phyloP scores from a whole-genome alignment of 2,797 vertebrate genomes.

The Petrocephalus schoutedeni region DNA sequence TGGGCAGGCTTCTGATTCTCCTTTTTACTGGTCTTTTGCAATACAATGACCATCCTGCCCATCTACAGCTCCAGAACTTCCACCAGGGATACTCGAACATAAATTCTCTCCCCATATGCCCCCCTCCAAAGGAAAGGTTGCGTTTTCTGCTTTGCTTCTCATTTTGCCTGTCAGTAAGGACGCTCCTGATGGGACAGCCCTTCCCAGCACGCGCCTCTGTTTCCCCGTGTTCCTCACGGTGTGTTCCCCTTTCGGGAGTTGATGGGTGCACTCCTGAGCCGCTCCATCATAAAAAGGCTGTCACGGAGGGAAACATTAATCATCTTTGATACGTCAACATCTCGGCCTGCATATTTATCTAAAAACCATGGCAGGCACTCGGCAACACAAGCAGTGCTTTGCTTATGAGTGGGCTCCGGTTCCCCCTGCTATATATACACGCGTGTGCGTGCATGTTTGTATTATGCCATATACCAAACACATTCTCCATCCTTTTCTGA shows the following conservation, averaged over 20 bases:
- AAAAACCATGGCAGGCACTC: neutral
- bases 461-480: neutral
- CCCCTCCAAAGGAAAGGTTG: neutral
- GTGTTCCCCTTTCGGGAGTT: neutral
- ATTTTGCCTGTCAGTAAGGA: neutral
- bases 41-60: neutral
- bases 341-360: neutral
- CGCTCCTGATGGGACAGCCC: neutral
- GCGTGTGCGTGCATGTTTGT: neutral
- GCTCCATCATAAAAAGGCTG: conserved; percentile 6
- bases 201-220: neutral
- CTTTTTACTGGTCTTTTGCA: neutral
- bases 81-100: neutral
- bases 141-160: neutral
- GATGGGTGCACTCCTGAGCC: neutral
- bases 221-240: neutral
- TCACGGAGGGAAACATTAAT: conserved; percentile 3
- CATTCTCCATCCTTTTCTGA: neutral
- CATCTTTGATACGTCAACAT: conserved; percentile 6
- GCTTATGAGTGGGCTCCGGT: neutral
- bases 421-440: neutral
- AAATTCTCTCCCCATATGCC: neutral
- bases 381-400: neutral
- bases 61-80: neutral
- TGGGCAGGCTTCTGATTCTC: neutral